Conservation (phyloP, 92 coral and sea anemone species). For the Bergia puertoricense region DNA sequence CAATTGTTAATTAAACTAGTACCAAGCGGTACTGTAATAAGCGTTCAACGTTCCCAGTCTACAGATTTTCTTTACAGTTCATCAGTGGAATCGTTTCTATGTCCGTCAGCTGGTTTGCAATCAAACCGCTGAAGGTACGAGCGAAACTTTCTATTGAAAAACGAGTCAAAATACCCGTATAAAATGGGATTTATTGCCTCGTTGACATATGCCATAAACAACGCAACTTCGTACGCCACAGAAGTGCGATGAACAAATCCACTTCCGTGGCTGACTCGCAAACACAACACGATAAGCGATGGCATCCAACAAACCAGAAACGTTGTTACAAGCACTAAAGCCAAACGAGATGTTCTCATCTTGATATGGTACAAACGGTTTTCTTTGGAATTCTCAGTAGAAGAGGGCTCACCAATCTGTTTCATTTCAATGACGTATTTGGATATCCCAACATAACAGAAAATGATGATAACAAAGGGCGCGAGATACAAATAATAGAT, state of each 20-base stretch:
- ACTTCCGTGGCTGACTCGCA: too few relatives aligned
- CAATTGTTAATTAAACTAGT: too few relatives aligned
- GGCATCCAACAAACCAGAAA: neutral
- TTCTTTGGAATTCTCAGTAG: neutral
- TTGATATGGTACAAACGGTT: neutral
- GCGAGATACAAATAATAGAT: too few relatives aligned
- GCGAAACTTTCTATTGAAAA: neutral
- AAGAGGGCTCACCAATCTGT: conserved; percentile 38
- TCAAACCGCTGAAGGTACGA: neutral
- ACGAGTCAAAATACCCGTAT: neutral
- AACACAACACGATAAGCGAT: neutral
- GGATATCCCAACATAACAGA: conserved; percentile 68
- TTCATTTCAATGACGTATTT: conserved; percentile 35
- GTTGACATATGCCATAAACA: neutral
- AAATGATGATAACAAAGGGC: neutral
- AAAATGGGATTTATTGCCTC: neutral
- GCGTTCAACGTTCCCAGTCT: too few relatives aligned
- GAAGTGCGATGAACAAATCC: neutral
- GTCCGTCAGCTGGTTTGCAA: neutral
- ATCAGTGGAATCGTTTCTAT: too few relatives aligned
- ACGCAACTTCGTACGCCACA: neutral
- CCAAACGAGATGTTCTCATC: neutral
- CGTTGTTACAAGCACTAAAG: neutral
- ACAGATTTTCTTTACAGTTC: too few relatives aligned
- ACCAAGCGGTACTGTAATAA: too few relatives aligned